Conservation (phyloP, 2,888 invertebrate species). For the Phragmatobia fuliginosa region DNA sequence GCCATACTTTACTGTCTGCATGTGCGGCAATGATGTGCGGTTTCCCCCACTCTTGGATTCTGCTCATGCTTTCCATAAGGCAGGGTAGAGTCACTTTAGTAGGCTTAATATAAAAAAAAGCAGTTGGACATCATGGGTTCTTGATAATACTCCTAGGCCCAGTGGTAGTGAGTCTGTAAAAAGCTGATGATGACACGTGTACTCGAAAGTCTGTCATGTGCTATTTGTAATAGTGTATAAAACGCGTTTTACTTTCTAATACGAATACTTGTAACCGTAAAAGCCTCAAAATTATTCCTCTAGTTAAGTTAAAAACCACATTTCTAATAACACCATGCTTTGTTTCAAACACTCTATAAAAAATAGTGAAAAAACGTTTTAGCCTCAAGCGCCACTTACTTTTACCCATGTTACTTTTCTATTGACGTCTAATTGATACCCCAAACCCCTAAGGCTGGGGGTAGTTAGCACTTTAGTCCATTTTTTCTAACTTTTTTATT, state of each 20-base stretch:
- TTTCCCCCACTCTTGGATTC: too few relatives aligned
- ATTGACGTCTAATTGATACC: constrained; percentile 70
- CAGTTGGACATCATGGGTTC: too few relatives aligned
- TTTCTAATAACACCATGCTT: not conserved
- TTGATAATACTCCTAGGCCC: too few relatives aligned
- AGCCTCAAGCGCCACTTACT: constrained; percentile 76
- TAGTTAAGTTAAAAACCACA: not conserved
- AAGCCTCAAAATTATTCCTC: not conserved
- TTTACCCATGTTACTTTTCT: constrained; percentile 74
- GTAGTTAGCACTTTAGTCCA: constrained; percentile 76
- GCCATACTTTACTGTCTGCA: too few relatives aligned
- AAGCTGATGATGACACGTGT: too few relatives aligned
- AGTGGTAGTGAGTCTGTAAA: too few relatives aligned
- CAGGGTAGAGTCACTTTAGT: too few relatives aligned
- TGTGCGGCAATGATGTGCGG: too few relatives aligned
- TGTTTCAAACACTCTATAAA: constrained; percentile 47
- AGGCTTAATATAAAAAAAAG: too few relatives aligned
- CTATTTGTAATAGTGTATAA: not conserved
- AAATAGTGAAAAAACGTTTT: constrained; percentile 54
- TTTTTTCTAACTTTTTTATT: constrained; percentile 41
- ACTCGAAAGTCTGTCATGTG: too few relatives aligned
- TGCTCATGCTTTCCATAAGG: too few relatives aligned
- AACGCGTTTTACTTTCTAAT: not conserved
- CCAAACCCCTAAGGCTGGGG: constrained; percentile 54
- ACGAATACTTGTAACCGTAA: not conserved